Base-by-base conservation (phyloP, 2,797 vertebrate species). In the Craterocephalus amniculus region DNA sequence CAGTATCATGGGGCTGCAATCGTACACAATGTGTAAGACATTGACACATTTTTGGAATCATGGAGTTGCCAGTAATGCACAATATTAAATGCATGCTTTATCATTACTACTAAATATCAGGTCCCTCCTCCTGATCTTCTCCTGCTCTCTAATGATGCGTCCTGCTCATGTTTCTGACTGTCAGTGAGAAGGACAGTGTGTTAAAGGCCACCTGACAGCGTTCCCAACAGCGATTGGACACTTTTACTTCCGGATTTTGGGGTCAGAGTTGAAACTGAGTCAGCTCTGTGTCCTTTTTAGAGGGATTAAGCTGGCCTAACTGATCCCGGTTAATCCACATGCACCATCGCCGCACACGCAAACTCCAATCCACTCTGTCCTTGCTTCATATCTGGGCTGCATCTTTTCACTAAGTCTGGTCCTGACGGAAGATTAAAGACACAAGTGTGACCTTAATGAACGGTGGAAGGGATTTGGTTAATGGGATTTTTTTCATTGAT, bases 281-380 rank as follows among this genome's bases (percentile, higher is more conserved):
- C 79, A 82, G 74, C 70, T 69, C 58, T 71, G 83, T 84, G 83
- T 84, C 84, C 75, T 63, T 90, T 88, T 70, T 75, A 74, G 72
- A 80, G 56, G 85, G 89, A 93, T 94, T 91, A 92, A 78, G 56
- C 12, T 1, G 71, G 59, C 61, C 68, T 56, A 86, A 85, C 58
- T 87, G 83, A 92, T 91, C 89, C 90, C 58, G 58, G 80, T 83
- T 93, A 91, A 94, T 93, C 90, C 87, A 83, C 75, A 74, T 9
- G 54, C 79, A 86, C 80, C 70, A 84, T 87, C 83, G 76, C 80
- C 71, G 65, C 38, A 65, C 63, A 56, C 29, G 55, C 12, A 58
- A 7, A 40, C 54, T 59, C 26, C 68, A 77, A 58, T 81, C 70
- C 70, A 66, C 31, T 63, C 14, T 67, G 72, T 43, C 67, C 62